phyloP scores from a whole-genome alignment of 2,113 vertebrate genomes.

The Scopus umbretta region DNA sequence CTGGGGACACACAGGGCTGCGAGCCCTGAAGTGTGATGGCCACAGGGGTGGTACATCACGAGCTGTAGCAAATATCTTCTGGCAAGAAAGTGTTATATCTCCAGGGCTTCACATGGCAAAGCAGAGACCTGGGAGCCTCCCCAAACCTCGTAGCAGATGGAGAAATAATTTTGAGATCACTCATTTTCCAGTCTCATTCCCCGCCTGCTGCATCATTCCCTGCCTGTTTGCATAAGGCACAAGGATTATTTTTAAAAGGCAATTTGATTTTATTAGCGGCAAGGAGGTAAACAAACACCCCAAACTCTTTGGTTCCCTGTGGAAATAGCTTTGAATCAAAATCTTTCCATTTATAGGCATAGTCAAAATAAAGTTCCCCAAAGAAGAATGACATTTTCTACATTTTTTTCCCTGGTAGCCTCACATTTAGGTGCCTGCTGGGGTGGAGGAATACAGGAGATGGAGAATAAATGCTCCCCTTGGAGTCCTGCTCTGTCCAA shows the following conservation, averaged over 20 bases:
- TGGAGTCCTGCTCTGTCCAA: not conserved
- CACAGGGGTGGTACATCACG: not conserved
- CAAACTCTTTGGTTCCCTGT: not conserved
- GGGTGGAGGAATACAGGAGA: not conserved
- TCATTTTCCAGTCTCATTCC: not conserved
- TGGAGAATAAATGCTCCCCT: not conserved
- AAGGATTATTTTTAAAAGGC: not conserved
- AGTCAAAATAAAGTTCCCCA: not conserved
- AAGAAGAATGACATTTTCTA: not conserved
- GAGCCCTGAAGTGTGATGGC: fast-evolving
- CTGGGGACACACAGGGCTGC: not conserved
- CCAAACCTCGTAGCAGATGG: not conserved
- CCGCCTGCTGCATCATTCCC: not conserved
- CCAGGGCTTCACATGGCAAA: fast-evolving
- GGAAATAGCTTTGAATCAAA: constrained; percentile 1
- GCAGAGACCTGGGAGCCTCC: not conserved
- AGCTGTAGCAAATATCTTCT: not conserved
- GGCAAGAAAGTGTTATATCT: not conserved
- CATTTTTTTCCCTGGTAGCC: not conserved
- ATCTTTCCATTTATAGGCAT: not conserved
- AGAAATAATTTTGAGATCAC: not conserved
- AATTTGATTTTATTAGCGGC: constrained; percentile 16
- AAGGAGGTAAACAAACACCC: constrained; percentile 3
- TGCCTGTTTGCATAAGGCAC: not conserved
- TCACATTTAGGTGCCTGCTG: not conserved